phyloP scores from a whole-genome alignment of 2,888 invertebrate species.

The Cheilosia grossa region DNA sequence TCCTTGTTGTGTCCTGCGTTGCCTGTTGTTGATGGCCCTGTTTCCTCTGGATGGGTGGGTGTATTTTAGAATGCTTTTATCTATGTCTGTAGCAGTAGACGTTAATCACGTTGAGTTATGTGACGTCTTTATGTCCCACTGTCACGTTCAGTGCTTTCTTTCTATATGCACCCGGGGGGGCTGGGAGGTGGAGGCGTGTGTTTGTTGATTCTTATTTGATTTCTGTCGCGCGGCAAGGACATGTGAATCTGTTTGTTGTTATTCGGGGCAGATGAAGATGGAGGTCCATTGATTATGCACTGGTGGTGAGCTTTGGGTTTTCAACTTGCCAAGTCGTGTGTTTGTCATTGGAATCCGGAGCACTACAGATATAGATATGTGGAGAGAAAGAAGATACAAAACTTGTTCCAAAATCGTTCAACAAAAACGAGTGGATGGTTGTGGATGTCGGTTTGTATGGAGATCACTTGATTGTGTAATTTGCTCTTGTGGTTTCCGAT shows the following conservation, averaged over 20 bases:
- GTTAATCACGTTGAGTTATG: slow-evolving; percentile 83
- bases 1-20: slow-evolving; percentile 70
- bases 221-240: slow-evolving; percentile 47
- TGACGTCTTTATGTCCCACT: slow-evolving; percentile 81
- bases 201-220: slow-evolving; percentile 44
- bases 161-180: slow-evolving; percentile 2
- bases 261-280: slow-evolving; percentile 2
- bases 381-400: too few relatives aligned
- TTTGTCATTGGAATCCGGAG: background rate
- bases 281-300: slow-evolving; percentile 4
- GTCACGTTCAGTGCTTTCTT: slow-evolving; percentile 74
- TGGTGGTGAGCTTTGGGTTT: background rate
- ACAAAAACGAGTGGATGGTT: too few relatives aligned
- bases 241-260: slow-evolving; percentile 44
- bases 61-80: slow-evolving; percentile 59
- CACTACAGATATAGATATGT: too few relatives aligned
- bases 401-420: too few relatives aligned
- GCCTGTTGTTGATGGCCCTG: slow-evolving; percentile 72
- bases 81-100: slow-evolving; percentile 77
- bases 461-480: too few relatives aligned
- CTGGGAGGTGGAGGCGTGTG: slow-evolving; percentile 5
- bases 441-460: too few relatives aligned
- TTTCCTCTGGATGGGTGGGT: slow-evolving; percentile 51
- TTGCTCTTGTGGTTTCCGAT: too few relatives aligned
- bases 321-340: background rate